Base-by-base conservation (phyloP, 2,113 vertebrate species). In the Hypomesus transpacificus region DNA sequence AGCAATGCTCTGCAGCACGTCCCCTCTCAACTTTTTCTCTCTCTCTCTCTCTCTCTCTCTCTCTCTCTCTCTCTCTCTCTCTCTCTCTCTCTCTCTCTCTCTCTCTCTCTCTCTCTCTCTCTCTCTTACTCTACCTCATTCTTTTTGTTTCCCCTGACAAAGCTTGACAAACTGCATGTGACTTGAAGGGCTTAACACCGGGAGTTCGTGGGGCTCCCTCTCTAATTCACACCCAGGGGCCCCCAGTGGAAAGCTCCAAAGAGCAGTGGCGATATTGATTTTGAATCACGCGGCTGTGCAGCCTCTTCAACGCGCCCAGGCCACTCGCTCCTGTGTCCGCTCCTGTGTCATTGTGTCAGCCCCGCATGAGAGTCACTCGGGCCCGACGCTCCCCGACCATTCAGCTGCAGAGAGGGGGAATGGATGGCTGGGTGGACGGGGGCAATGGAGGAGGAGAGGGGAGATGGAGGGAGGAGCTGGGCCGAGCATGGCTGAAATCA, bases 131-230 rank as follows among this genome's bases (percentile, higher is more conserved):
- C 34, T 31, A 62, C 17, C 22, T 14, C 18, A 53, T 14, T 60
- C 20, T 46, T 66, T 87, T 87, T 89, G 95, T 95, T 94, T 94
- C 95, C 93, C 91, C 89, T 95, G 95, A 95, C 94, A 95, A 95
- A 95, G 94, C 94, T 94, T 96, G 94, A 98, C 94, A 96, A 97
- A 97, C 95, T 93, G 85, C 93, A 94, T 94, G 95, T 94, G 94
- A 94, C 94, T 94, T 82, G 86, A 90, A 94, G 95, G 94, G 92
- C 94, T 95, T 93, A 94, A 94, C 95, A 93, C 31, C 79, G 83
- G 83, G 93, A 93, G 87, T 81, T 63, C 93, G 75, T 59, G 66
- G 71, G 87, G 87, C 89, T 68, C 57, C 14, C 74, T 73, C 74
- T 76, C 77, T 75, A 63, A 78, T 87, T 82, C 81, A 79, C 76